Evolutionary conservation across 2,888 invertebrate species (phyloP).

Genomic region (Ormia ochracea): DNA sequence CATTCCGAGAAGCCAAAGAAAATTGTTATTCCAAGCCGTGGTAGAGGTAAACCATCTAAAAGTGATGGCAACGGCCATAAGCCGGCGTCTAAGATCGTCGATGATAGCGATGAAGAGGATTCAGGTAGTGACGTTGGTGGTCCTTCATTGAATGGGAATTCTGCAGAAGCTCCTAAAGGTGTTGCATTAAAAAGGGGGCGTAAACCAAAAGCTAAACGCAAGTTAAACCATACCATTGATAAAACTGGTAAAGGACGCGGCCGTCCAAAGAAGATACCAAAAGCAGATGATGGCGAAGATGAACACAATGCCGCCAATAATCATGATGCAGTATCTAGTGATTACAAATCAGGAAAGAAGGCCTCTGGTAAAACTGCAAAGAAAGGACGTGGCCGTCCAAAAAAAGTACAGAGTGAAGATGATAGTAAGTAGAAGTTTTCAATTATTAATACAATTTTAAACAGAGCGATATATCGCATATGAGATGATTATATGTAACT

Average conservation of each 20-base stretch:
- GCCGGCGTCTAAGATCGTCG: constrained; percentile 37
- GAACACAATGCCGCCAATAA: constrained; percentile 42
- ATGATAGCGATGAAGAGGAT: constrained; percentile 62
- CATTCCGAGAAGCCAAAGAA: constrained; percentile 63
- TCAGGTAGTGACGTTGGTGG: constrained; percentile 38
- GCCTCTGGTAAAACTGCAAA: constrained; percentile 14
- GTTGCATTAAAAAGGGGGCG: constrained; percentile 53
- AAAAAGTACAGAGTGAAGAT: constrained; percentile 68
- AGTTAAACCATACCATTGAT: constrained; percentile 1
- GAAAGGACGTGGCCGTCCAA: constrained; percentile 66
- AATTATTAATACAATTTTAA: not conserved
- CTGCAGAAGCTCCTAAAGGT: not conserved
- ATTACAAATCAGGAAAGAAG: constrained; percentile 42
- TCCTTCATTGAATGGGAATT: constrained; percentile 20
- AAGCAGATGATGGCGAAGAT: constrained; percentile 15
- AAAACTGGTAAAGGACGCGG: constrained; percentile 68
- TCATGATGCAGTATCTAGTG: constrained; percentile 43
- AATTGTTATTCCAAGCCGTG: constrained; percentile 42
- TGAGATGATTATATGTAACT: no score
- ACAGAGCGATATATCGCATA: no score
- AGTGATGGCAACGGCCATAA: not conserved
- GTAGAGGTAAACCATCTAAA: constrained; percentile 67
- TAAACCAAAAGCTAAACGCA: constrained; percentile 50
- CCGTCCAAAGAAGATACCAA: constrained; percentile 65
- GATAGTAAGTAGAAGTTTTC: constrained; percentile 56